Evolutionary conservation across 1,140 invertebrate genomes (phyloP).

Genomic region (Sminthurides bifidus): DNA sequence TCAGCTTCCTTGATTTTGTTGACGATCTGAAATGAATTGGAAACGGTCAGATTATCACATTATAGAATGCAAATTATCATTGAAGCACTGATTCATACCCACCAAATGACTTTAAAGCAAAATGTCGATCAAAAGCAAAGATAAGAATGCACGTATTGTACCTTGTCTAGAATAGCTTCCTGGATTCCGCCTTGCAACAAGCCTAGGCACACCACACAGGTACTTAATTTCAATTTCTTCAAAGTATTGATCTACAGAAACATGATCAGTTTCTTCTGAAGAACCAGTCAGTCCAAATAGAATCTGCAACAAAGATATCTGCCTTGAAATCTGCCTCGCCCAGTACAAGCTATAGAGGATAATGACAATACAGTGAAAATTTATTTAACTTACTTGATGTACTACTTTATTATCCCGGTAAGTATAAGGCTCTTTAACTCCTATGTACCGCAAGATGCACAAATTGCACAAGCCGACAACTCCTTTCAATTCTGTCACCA

Average conservation of each 20-base stretch:
- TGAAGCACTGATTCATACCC: background rate
- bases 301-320: too few relatives aligned
- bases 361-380: background rate
- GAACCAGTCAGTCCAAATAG: too few relatives aligned
- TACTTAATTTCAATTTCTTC: conserved; percentile 24
- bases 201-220: conserved; percentile 50
- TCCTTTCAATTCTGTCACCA: conserved; percentile 4
- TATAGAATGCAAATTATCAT: background rate
- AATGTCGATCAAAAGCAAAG: background rate
- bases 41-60: conserved; percentile 1
- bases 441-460: conserved; percentile 26
- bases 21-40: conserved; percentile 35
- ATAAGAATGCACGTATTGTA: background rate
- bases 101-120: background rate
- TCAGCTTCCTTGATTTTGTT: conserved; percentile 34
- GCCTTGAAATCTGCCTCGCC: background rate
- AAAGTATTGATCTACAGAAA: too few relatives aligned
- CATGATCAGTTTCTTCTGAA: background rate
- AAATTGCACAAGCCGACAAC: conserved; percentile 27
- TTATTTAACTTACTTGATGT: conserved; percentile 5
- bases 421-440: conserved; percentile 12
- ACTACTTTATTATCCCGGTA: conserved; percentile 12
- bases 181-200: conserved; percentile 45
- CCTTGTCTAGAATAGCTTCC: conserved; percentile 35
- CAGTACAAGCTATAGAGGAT: background rate